Base-by-base conservation (phyloP, 2,113 vertebrate genomes). In the Indri indri region DNA sequence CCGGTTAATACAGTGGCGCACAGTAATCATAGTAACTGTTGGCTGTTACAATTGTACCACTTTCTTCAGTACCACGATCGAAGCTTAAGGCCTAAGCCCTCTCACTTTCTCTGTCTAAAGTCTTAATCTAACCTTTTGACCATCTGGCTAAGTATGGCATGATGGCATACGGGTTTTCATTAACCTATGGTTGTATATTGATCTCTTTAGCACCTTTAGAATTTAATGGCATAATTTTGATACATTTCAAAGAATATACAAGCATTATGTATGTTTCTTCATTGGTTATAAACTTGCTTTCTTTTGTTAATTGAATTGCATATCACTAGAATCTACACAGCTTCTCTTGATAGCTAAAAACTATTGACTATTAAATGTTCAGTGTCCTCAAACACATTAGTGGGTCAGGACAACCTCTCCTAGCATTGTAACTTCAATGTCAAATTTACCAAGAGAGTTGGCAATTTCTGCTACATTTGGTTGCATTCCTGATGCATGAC, bases 121-220 rank as follows among this genome's bases (percentile, higher is more conserved):
- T 95, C 90, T 91, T 89, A 82, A 63, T 73, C 42, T 79, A 91
- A 96, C 61, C 32, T 68, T 93, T 85, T 94, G 42, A 95, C 77
- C 52, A 50, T 61, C 50, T 92, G n/a, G 47, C 61, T 94, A 73
- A 91, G 47, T 84, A 45, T 70, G 85, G 27, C 34, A 54, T 79
- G 13, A 88, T 54, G 32, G 8, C 59, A 66, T 66, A 34, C 50
- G 80, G n/a, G 66, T 93, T 95, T 96, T 92, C 37, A 25, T 93
- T 93, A 89, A 57, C 42, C 52, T 86, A 3, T 77, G 40, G 61
- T 92, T 90, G 52, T 52, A 91, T 59, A 37, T 95, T 88, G 42
- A 96, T 94, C 61, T 93, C 50, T 88, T 94, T 80, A 80, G 54
- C 59, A 93, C 52, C 37, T 90, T 94, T 84, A 94, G 17, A 96